Base-by-base conservation (phyloP, 2,113 vertebrate genomes). In the Ptyas mucosa region DNA sequence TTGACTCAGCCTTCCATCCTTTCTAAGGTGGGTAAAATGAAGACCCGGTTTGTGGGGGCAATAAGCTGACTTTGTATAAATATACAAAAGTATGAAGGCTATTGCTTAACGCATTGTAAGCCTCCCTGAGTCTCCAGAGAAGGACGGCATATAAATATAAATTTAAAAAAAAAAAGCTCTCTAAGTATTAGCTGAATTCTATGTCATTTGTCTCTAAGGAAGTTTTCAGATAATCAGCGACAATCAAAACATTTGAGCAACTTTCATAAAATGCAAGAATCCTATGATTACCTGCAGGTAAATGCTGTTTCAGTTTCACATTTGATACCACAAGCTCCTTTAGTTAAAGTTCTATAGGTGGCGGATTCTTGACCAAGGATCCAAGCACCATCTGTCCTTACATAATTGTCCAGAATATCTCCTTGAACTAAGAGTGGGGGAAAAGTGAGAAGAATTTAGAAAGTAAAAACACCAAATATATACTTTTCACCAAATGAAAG, bases 251-350 rank as follows among this genome's bases (percentile, higher is more conserved):
- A 61, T 3, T 20, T 51, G 87, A 64, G 88, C 46, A 93, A 5
- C 1, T n/a, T 90, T 75, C 39, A 21, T 15, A 39, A 39, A 21
- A 55, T 43, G 23, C 88, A 91, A n/a, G 15, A 85, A 18, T 14
- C 6, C 2, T 34, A 75, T 51, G 64, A 61, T 92, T 97, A 98
- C 98, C 98, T 98, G 97, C 98, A 98, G 12, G n/a, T 29, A 55
- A 98, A 97, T 3, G 75, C 93, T 11, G 86, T 93, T 92, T 98
- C 98, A 43, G 9, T 87, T 92, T 98, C 97, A 91, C 98, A 98
- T 90, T 95, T 97, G 0, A 85, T 75, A 0, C 95, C 97, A 53
- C 98, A 98, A 43, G 97, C 96, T 0, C 86, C 90, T 52, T 95
- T 21, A 20, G 93, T 96, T 11, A 69, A 86, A 43, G 95, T 94